These are phyloP conservation scores for Atethmia centrago DNA, from an alignment of 2,888 invertebrate genomes.

Conservation along the genomic window DNA sequence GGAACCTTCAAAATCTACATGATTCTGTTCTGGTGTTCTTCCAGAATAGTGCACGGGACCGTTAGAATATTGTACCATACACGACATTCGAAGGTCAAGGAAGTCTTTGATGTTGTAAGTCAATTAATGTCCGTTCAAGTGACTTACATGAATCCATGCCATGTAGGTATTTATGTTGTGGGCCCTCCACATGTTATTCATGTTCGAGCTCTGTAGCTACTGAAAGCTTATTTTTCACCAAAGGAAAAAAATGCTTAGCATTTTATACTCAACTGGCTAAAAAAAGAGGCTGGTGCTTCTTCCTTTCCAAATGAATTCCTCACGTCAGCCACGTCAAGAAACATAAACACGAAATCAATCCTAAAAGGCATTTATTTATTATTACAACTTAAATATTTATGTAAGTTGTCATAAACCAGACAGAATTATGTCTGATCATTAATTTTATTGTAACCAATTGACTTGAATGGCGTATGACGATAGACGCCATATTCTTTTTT, in stretches of 20 bases:
- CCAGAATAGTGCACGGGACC: neutral
- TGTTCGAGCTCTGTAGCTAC: neutral
- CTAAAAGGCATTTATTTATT: slow-evolving; percentile 57
- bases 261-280: slow-evolving; percentile 1
- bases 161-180: slow-evolving; percentile 6
- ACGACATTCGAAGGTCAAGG: neutral
- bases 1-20: too few relatives aligned
- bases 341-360: slow-evolving; percentile 53
- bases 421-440: slow-evolving; percentile 79
- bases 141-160: neutral
- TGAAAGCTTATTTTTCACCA: neutral
- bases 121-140: neutral
- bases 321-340: slow-evolving; percentile 37
- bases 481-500: slow-evolving; percentile 69
- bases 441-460: slow-evolving; percentile 85
- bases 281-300: slow-evolving; percentile 22
- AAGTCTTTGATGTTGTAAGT: neutral
- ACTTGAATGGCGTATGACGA: slow-evolving; percentile 83
- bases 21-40: neutral
- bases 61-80: neutral
- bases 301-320: slow-evolving; percentile 30
- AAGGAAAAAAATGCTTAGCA: neutral
- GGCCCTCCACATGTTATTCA: neutral
- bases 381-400: slow-evolving; percentile 71
- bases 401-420: slow-evolving; percentile 70